Conservation (phyloP, 2,797 vertebrate species). For the Phoeniculus purpureus region DNA sequence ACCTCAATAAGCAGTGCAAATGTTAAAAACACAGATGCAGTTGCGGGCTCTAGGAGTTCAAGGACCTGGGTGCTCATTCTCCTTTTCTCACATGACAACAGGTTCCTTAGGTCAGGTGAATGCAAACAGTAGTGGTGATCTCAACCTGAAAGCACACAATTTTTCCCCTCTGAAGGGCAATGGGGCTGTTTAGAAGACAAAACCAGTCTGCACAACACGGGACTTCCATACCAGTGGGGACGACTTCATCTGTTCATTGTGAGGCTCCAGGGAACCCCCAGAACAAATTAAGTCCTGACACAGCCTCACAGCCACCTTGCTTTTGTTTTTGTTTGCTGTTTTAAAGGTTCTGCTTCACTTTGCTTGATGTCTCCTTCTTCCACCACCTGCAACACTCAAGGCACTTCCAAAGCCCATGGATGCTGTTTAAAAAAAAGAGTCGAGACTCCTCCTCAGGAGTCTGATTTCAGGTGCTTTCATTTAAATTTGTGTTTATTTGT, state of each 20-base stretch:
- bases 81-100: fast-evolving
- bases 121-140: fast-evolving
- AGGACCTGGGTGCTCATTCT: background rate
- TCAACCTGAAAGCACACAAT: fast-evolving
- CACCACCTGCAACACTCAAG: background rate
- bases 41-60: background rate
- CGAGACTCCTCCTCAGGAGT: background rate
- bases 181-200: fast-evolving
- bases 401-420: background rate
- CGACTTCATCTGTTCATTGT: fast-evolving
- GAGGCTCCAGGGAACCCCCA: background rate
- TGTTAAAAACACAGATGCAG: background rate
- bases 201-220: no score
- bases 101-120: background rate
- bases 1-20: background rate
- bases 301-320: fast-evolving
- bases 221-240: background rate
- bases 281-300: background rate
- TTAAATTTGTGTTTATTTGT: background rate
- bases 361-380: fast-evolving
- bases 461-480: background rate
- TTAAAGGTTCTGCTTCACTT: background rate
- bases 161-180: background rate
- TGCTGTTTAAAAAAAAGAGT: background rate
- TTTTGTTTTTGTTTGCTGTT: background rate